These are phyloP conservation scores for Macrobrachium rosenbergii DNA, from an alignment of 1,140 invertebrate species.

Conservation along the genomic window DNA sequence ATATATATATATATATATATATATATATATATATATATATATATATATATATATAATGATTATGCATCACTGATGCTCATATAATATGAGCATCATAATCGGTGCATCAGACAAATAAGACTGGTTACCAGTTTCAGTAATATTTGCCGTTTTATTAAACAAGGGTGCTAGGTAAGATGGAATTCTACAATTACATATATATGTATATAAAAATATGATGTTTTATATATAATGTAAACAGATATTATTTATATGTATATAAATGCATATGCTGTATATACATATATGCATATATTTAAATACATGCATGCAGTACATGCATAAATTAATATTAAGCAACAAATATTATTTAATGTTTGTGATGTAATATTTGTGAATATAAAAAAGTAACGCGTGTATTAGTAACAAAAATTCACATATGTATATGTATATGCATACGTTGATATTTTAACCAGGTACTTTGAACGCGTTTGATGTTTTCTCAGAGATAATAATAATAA, in stretches of 20 bases:
- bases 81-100: not conserved
- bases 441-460: no score
- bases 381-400: no score
- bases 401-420: no score
- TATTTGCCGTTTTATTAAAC: not conserved
- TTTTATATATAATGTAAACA: not conserved
- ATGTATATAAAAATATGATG: not conserved
- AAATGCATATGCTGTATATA: no score
- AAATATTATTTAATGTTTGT: no score
- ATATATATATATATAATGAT: constrained; percentile 15
- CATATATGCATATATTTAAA: constrained; percentile 5
- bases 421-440: not conserved
- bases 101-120: not conserved
- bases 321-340: no score
- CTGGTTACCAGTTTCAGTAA: not conserved
- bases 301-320: no score
- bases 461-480: no score
- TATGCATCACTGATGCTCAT: not conserved
- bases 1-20: constrained; percentile 17
- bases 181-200: not conserved
- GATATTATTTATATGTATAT: constrained; percentile 10
- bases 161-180: no score
- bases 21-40: constrained; percentile 23
- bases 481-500: no score
- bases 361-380: no score